These are phyloP conservation scores for Ramazzottius varieornatus DNA, from an alignment of 2,888 invertebrate genomes.

Conservation along the genomic window DNA sequence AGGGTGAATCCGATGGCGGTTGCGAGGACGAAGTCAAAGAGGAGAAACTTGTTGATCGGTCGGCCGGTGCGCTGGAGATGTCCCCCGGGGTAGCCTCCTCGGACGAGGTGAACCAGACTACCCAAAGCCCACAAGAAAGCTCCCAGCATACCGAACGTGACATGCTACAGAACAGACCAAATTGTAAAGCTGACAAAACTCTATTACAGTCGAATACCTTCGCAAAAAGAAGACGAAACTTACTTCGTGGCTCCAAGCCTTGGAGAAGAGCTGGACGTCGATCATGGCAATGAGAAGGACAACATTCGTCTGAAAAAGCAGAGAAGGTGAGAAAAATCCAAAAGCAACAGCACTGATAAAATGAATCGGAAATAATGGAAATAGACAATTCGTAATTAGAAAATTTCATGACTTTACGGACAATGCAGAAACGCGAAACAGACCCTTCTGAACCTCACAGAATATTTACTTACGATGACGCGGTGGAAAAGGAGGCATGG, in stretches of 20 bases:
- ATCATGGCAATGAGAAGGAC: not conserved
- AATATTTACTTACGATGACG: not conserved
- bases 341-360: not conserved
- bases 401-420: too few relatives aligned
- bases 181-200: not conserved
- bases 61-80: not conserved
- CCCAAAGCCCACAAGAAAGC: not conserved
- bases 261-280: slow-evolving; percentile 3
- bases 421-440: too few relatives aligned
- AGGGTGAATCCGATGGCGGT: not conserved
- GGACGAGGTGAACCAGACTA: not conserved
- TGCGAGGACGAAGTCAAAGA: not conserved
- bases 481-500: not conserved
- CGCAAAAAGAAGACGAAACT: too few relatives aligned
- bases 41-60: not conserved
- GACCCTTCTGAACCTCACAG: not conserved
- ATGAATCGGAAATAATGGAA: too few relatives aligned
- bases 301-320: not conserved
- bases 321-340: not conserved
- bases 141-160: not conserved
- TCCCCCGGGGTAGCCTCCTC: not conserved
- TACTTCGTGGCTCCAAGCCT: not conserved
- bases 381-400: too few relatives aligned
- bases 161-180: not conserved
- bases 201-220: too few relatives aligned